Evolutionary conservation across 2,888 invertebrate species (phyloP), one percentile per base, ranked within the genome.

Genomic region (Drosophila antonietae): DNA sequence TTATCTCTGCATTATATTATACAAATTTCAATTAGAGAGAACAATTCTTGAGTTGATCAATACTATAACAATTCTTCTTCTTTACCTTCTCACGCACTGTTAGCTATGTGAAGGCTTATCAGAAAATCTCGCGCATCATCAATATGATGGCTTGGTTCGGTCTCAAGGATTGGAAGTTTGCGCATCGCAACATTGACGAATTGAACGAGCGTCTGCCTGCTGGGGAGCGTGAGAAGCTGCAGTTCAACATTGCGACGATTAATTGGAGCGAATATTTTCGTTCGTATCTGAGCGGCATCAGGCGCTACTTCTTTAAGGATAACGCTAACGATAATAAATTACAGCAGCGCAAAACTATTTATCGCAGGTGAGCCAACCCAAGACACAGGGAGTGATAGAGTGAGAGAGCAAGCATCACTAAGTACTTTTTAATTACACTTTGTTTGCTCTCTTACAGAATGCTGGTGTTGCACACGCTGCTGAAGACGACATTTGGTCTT

Each of bases 281-380:
- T 73, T 94, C 93, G 64, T 96, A 96, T 91, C 93, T 95, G 53
- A 94, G 94, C 82, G 96, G 97, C 46, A 94, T 96, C 63, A 94
- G 96, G 80, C 92, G 94, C 70, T 96, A 95, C 91, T 93, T 96
- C 80, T 93, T 96, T 78, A 96, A 96, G 90, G 96, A 97, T 85
- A 91, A 81, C 57, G 96, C 96, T 82, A 86, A 83, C 76, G 88
- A 90, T 81, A 83, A 83, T 68, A 89, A 91, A 90, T 88, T 91
- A 84, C 83, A 90, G 72, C 84, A 91, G 75, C 87, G 92, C 56
- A 91, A 88, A 85, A 89, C 83, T 78, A 86, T 91, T 89, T 92
- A 92, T 90, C 89, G 90, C 83, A 91, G 92, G 92, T 92, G 90
- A 78, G 87, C 49, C 71, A 18, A 52, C 67, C 65, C 35, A 2